Base-by-base conservation (phyloP, 2,113 vertebrate genomes). In the Dolichotis patagonum region DNA sequence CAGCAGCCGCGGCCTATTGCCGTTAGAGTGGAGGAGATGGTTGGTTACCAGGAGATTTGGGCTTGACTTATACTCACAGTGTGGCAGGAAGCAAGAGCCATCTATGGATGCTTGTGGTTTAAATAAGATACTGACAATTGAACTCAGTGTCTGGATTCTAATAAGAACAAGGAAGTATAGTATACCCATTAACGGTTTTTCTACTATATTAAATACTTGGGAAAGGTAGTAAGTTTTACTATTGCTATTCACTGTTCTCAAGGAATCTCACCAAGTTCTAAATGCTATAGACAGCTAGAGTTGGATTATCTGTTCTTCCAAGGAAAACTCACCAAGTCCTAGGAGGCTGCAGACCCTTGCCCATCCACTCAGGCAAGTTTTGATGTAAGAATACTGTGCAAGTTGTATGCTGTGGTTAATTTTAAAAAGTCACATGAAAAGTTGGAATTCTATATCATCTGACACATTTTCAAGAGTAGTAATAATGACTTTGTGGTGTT, bases 381-480 rank as follows among this genome's bases (percentile, higher is more conserved):
- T 52, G 52, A 38, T 85, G 26, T 49, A 71, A 13, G 35, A 30
- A 43, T 62, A 5, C 56, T 71, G 9, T 22, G 38, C n/a, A 75
- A 28, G 85, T 8, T 30, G 30, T 60, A 12, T 9, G 2, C 38
- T 46, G 4, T 3, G 26, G 46, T 16, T 30, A 85, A 73, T 65
- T 49, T 49, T 65, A 4, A 78, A 83, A 58, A 52, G 26, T 77
- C 52, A 65, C 12, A 19, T 85, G 49, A 46, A 65, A 96, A 67
- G 41, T 58, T 60, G 62, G 69, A 91, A 73, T 73, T 73, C 58
- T 65, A 0, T 86, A 11, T 54, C 56, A 85, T 86, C 32, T 88
- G 92, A 88, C 11, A 91, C 41, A 12, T 85, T 88, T 93, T 95
- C 35, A 91, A 81, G 35, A 81, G 30, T 24, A 38, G 14, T 9